phyloP scores from a whole-genome alignment of 2,113 vertebrate genomes.

The Crocuta crocuta region DNA sequence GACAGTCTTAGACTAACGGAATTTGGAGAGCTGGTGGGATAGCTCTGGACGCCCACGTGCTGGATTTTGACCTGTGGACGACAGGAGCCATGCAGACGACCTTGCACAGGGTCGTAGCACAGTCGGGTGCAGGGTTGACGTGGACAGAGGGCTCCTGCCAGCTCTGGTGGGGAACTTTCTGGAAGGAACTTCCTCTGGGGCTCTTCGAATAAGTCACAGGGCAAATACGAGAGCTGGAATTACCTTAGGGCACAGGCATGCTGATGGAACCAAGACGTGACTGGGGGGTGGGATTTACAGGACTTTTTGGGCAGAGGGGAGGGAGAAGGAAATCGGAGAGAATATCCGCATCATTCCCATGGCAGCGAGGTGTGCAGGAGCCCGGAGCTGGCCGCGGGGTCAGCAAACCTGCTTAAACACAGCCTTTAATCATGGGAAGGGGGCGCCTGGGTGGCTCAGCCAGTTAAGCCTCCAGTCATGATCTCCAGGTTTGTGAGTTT shows the following conservation, averaged over 20 bases:
- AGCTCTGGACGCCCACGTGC: neutral
- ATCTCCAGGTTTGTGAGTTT: too few relatives aligned
- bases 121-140: neutral
- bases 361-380: neutral
- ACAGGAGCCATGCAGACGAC: too few relatives aligned
- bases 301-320: neutral
- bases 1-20: neutral
- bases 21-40: rapidly evolving
- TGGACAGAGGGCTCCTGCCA: neutral
- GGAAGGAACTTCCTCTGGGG: neutral
- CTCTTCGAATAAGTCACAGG: neutral
- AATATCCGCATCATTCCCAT: rapidly evolving
- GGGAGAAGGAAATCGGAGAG: neutral
- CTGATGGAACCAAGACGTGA: neutral
- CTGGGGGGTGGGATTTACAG: neutral
- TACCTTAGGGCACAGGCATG: rapidly evolving
- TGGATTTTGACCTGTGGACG: neutral
- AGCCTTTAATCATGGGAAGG: rapidly evolving
- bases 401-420: neutral
- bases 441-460: too few relatives aligned
- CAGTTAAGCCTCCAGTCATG: too few relatives aligned
- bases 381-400: neutral
- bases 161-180: rapidly evolving
- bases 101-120: too few relatives aligned
- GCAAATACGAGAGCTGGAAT: neutral